phyloP scores from a whole-genome alignment of 2,113 vertebrate species.

The Caranx ignobilis region DNA sequence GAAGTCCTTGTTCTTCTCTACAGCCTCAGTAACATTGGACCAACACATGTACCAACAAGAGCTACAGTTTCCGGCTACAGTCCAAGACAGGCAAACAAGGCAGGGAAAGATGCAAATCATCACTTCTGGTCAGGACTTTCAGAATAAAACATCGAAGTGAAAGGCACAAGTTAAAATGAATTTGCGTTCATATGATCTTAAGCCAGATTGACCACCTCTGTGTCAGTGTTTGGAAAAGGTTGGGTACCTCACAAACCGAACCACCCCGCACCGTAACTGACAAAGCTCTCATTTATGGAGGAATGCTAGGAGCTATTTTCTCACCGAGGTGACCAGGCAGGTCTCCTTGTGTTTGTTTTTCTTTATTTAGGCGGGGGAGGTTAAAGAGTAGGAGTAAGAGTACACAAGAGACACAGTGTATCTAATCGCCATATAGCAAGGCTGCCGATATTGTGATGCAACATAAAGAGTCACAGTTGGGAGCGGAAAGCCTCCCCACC shows the following conservation, averaged over 20 bases:
- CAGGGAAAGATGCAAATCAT: no score
- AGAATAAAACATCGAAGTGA: no score
- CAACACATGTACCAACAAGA: no score
- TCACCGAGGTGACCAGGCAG: neutral
- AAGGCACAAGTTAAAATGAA: no score
- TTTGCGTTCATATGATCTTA: no score
- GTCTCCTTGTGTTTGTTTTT: slow-evolving; percentile 47
- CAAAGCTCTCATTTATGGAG: slow-evolving; percentile 66
- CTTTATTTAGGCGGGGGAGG: slow-evolving; percentile 18
- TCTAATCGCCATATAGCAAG: neutral
- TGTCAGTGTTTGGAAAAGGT: slow-evolving; percentile 63
- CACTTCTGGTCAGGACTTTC: no score
- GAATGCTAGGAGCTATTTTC: slow-evolving; percentile 19
- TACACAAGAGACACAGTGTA: neutral
- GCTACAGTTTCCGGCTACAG: no score
- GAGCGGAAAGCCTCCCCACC: slow-evolving; percentile 31
- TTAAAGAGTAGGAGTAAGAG: neutral
- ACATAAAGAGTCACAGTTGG: slow-evolving; percentile 5
- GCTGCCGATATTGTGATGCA: neutral
- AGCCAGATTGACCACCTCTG: no score
- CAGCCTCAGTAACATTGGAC: no score
- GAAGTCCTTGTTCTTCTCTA: no score
- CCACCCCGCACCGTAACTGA: slow-evolving; percentile 39
- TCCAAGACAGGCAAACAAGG: no score
- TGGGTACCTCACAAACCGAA: slow-evolving; percentile 23